Evolutionary conservation across 2,888 invertebrate species (phyloP), one percentile per base, ranked within the genome.

Genomic region (Pyralis farinalis): DNA sequence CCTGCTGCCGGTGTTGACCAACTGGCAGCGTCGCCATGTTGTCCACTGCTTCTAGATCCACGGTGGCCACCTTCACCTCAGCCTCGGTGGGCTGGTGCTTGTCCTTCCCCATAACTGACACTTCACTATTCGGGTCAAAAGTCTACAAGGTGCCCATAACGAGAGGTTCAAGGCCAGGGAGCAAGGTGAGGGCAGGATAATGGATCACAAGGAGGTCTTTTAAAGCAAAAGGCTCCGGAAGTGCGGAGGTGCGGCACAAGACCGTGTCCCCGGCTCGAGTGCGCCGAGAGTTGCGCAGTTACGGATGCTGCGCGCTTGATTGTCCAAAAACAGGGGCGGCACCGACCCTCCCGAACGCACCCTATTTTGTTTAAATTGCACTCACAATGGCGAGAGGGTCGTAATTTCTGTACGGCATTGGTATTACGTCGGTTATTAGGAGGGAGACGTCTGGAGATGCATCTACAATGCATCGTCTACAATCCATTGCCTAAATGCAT

Each of bases 11-110:
- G 71, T 93, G 93, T 70, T 95, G 92, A 49, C 95, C 95, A 45
- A 96, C 96, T 59, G 96, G 96, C 80, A 96, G 91, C 31, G 96
- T 96, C 79, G 96, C 96, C 93, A 96, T 96, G 75, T 96, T 96
- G 91, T 96, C 95, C 61, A 94, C 94, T 55, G 94, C 91, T 86
- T 96, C 96, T 68, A 95, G 92, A 84, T 96, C 96, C 63, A 96
- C 96, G 45, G 96, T 96, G 60, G 96, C 94, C 81, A 96, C 95
- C 91, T 96, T 96, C 84, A 96, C 94, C 89, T 96, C 95, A 74
- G 93, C 93, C 77, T 92, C 93, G 59, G 73, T 70, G 12, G 84
- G 78, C 69, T 75, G 85, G 46, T 87, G 86, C 72, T 86, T 88
- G 41, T 90, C 89, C 58, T 88, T 90, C 65, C 86, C 88, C 89